Conservation (phyloP, 2,797 vertebrate species). For the Austrolebias charrua region DNA sequence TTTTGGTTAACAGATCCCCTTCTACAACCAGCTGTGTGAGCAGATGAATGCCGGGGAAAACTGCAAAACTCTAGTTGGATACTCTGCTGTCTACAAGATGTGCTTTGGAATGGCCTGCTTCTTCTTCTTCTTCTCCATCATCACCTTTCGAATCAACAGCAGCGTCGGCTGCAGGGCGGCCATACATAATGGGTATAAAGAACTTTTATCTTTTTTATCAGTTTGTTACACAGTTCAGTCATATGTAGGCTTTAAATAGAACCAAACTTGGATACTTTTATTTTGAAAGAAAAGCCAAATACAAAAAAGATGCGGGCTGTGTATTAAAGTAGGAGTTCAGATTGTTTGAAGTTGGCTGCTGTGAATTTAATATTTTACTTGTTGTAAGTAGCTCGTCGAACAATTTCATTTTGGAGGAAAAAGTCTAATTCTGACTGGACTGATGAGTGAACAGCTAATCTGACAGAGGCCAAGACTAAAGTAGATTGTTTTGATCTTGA, state of each 20-base stretch:
- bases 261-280: too few relatives aligned
- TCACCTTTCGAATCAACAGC: slow-evolving; percentile 87
- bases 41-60: slow-evolving; percentile 86
- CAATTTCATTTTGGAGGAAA: too few relatives aligned
- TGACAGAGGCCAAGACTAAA: too few relatives aligned
- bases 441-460: too few relatives aligned
- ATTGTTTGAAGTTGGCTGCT: too few relatives aligned
- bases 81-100: slow-evolving; percentile 94
- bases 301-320: too few relatives aligned
- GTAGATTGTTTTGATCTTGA: too few relatives aligned
- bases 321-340: too few relatives aligned
- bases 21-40: slow-evolving; percentile 85
- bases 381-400: too few relatives aligned
- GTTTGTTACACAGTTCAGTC: neutral
- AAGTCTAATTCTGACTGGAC: too few relatives aligned
- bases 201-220: neutral
- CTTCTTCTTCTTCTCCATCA: slow-evolving; percentile 88
- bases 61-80: slow-evolving; percentile 91
- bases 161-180: slow-evolving; percentile 90
- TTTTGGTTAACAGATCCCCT: slow-evolving; percentile 83
- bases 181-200: slow-evolving; percentile 91
- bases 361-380: too few relatives aligned
- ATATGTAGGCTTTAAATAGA: neutral
- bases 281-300: neutral
- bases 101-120: slow-evolving; percentile 98